Conservation (phyloP, 2,888 invertebrate species). For the Mimachlamys varia region DNA sequence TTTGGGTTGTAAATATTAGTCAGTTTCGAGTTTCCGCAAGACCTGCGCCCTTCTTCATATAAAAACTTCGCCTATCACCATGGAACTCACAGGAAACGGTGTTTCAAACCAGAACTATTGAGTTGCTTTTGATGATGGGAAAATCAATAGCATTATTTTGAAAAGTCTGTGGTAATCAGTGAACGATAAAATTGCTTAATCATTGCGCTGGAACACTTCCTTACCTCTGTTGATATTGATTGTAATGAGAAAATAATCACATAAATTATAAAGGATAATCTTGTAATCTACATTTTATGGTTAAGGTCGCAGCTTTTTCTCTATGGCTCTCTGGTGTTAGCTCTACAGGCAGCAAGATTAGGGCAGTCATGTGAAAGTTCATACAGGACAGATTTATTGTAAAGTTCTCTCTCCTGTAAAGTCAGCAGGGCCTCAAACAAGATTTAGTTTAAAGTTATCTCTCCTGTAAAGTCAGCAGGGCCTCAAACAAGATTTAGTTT, state of each 20-base stretch:
- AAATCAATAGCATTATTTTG: slow-evolving; percentile 13
- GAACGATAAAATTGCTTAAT: neutral
- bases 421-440: no score
- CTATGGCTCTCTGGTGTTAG: neutral
- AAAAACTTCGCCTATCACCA: neutral
- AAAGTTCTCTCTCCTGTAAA: neutral
- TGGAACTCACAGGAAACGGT: neutral
- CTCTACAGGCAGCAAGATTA: neutral
- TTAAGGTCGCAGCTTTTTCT: neutral
- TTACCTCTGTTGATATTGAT: slow-evolving; percentile 11
- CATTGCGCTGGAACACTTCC: neutral
- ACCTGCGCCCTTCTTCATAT: neutral
- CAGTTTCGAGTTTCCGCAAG: neutral
- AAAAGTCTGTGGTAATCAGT: neutral
- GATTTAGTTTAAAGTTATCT: no score
- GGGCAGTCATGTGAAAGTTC: neutral
- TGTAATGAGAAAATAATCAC: neutral
- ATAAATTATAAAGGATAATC: slow-evolving; percentile 11
- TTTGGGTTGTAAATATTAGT: neutral
- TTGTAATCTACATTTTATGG: neutral
- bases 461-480: no score
- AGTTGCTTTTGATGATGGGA: neutral
- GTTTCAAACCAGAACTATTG: neutral
- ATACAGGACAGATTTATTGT: neutral
- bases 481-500: no score